phyloP scores from a whole-genome alignment of 2,113 vertebrate species.

The Bagarius yarrelli region DNA sequence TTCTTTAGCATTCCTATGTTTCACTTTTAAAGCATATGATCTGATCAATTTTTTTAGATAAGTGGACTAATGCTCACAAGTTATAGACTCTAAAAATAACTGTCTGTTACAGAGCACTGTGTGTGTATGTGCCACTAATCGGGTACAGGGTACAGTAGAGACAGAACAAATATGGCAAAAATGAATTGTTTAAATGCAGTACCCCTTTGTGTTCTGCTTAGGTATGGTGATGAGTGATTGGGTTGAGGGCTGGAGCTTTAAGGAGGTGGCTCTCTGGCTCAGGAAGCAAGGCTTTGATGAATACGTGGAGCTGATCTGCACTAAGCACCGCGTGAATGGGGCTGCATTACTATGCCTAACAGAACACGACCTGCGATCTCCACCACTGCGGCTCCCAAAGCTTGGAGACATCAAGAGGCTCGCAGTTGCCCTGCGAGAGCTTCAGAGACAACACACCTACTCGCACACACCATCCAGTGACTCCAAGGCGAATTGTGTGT shows the following conservation, averaged over 20 bases:
- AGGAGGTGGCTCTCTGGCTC: constrained; percentile 92
- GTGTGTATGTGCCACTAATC: background rate
- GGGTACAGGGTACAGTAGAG: background rate
- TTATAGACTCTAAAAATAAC: background rate
- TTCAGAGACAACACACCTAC: constrained; percentile 74
- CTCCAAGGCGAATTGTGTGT: background rate
- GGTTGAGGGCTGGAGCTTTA: constrained; percentile 86
- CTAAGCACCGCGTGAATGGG: constrained; percentile 90
- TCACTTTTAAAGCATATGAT: background rate
- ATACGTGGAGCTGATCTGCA: constrained; percentile 90
- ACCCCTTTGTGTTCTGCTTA: constrained; percentile 45
- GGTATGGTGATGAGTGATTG: constrained; percentile 75
- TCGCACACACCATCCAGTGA: constrained; percentile 61
- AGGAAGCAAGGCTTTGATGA: constrained; percentile 94
- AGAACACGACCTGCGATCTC: constrained; percentile 93
- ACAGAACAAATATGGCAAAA: background rate
- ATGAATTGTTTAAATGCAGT: background rate
- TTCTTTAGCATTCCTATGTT: background rate
- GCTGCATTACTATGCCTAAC: constrained; percentile 88
- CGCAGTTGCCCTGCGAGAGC: constrained; percentile 88
- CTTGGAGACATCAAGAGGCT: constrained; percentile 95
- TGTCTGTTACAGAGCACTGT: background rate
- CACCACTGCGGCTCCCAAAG: constrained; percentile 92
- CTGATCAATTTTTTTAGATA: background rate
- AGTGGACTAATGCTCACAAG: background rate